phyloP scores from a whole-genome alignment of 2,888 invertebrate genomes.

The Epiblema foenella region DNA sequence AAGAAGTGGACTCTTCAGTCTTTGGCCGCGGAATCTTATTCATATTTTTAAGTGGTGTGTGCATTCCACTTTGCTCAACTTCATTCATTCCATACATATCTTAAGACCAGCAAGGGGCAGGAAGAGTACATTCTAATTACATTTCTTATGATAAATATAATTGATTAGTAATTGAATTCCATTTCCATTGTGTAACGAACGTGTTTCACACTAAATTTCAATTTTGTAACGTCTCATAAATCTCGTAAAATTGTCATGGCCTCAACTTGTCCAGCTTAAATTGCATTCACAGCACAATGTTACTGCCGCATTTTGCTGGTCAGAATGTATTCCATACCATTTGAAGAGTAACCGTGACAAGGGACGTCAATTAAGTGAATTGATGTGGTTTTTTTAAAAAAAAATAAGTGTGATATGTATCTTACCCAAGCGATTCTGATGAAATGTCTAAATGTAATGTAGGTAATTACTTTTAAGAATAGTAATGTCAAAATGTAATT shows the following conservation, averaged over 20 bases:
- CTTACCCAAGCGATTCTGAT: conserved; percentile 7
- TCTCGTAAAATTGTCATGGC: too few species aligned
- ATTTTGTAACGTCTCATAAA: background rate
- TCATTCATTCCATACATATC: conserved; percentile 15
- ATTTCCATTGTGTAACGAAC: background rate
- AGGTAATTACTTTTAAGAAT: conserved; percentile 5
- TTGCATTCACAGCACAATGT: background rate
- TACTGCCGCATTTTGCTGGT: background rate
- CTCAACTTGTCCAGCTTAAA: background rate
- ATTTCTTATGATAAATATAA: background rate
- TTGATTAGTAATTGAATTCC: background rate
- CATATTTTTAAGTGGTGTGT: conserved; percentile 1
- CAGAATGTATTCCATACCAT: conserved; percentile 2
- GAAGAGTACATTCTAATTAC: background rate
- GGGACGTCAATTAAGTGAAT: background rate
- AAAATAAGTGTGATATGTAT: background rate
- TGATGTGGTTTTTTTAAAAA: too few species aligned
- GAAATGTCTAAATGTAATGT: conserved; percentile 4
- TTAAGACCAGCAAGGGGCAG: background rate
- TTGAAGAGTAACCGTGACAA: background rate
- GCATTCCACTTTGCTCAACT: conserved; percentile 14
- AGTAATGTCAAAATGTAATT: background rate
- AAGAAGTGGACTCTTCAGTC: background rate
- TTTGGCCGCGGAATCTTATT: conserved; percentile 21
- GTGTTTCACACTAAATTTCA: background rate